phyloP scores from a whole-genome alignment of 2,113 vertebrate species.

The Panthera leo region DNA sequence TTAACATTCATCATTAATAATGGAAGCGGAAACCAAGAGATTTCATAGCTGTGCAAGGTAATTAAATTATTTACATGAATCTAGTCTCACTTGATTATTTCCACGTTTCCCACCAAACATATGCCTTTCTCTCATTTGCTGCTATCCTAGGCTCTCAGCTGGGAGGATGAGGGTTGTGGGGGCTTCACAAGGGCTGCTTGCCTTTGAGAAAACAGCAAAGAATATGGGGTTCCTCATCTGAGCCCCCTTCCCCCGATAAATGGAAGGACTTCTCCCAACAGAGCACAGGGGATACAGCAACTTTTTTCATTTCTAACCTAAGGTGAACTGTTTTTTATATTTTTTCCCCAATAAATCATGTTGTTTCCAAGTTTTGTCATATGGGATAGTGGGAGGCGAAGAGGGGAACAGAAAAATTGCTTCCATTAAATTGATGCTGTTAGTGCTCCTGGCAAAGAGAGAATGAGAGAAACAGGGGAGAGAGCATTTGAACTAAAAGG shows the following conservation, averaged over 20 bases:
- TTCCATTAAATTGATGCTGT: neutral
- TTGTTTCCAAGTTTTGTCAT: neutral
- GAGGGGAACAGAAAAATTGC: neutral
- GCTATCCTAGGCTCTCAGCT: neutral
- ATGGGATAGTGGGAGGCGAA: neutral
- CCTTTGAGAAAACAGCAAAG: neutral
- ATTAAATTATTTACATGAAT: neutral
- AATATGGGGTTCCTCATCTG: neutral
- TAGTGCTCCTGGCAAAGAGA: neutral
- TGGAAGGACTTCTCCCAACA: neutral
- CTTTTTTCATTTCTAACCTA: neutral
- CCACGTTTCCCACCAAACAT: neutral
- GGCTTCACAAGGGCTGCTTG: neutral
- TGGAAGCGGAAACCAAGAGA: constrained; percentile 2
- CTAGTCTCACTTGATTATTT: constrained; percentile 23
- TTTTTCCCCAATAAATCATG: neutral
- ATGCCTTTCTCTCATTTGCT: neutral
- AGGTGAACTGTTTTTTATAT: neutral
- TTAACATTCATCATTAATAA: constrained; percentile 39
- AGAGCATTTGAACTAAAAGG: neutral
- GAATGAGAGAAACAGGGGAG: neutral
- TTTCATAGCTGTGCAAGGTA: neutral
- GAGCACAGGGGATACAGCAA: no score
- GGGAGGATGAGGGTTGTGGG: neutral
- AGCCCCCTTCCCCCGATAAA: neutral